These are phyloP conservation scores for Phoxinus dragarum DNA, from an alignment of 2,797 vertebrate species.

Conservation along the genomic window DNA sequence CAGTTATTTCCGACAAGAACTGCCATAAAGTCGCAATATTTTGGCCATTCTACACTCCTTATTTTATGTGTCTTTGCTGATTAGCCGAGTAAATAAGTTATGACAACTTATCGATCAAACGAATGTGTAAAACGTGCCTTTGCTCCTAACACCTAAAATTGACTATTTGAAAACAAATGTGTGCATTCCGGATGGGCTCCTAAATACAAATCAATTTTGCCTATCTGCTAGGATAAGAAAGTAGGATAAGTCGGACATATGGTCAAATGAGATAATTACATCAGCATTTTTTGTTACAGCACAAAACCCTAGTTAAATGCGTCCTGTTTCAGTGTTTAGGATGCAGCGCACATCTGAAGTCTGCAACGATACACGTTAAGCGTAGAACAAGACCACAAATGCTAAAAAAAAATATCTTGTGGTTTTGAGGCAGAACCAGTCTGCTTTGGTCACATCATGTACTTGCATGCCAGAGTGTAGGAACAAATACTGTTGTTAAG, in stretches of 20 bases:
- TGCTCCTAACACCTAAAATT: not conserved
- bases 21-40: not conserved
- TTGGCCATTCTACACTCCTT: not conserved
- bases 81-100: not conserved
- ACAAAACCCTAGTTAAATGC: not conserved
- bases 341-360: not conserved
- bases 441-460: not conserved
- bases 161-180: not conserved
- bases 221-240: constrained; percentile 22
- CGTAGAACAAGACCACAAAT: not conserved
- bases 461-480: not conserved
- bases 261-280: not conserved
- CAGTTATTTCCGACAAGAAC: not conserved
- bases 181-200: not conserved
- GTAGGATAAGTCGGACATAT: not conserved
- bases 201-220: not conserved
- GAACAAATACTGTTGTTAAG: constrained; percentile 10
- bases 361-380: not conserved
- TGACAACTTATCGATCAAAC: not conserved
- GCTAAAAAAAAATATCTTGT: not conserved
- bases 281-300: not conserved
- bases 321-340: not conserved
- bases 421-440: not conserved
- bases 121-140: constrained; percentile 15
- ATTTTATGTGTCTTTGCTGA: constrained; percentile 34